Percentiles rank a stretch among this genome's conserved stretches.
phyloP scores from a whole-genome alignment of 1,140 invertebrate genomes.

The Zaprionus vittiger region DNA sequence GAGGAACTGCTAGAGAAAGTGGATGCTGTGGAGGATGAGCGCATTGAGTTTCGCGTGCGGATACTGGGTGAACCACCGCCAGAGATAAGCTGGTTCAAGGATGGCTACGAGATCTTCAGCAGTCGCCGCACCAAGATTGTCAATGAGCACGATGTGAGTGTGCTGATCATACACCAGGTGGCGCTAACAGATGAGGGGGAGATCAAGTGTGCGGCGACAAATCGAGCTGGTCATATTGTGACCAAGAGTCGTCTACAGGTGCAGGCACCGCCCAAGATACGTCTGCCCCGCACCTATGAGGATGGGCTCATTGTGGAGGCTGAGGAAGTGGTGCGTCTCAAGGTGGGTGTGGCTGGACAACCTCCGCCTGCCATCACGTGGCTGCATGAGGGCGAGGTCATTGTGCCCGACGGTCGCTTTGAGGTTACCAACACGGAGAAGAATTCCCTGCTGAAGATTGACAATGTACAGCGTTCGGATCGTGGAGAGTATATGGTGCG shows the following conservation, averaged over 20 bases:
- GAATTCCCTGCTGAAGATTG: conserved; percentile 90
- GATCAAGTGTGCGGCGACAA: conserved; percentile 94
- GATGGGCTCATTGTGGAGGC: conserved; percentile 95
- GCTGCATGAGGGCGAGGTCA: conserved; percentile 93
- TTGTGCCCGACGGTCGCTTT: conserved; percentile 87
- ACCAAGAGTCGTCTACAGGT: conserved; percentile 90
- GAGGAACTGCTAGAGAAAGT: conserved; percentile 87
- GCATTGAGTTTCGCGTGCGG: conserved; percentile 92
- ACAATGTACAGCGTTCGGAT: conserved; percentile 89
- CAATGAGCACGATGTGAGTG: conserved; percentile 91
- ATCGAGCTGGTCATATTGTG: conserved; percentile 91
- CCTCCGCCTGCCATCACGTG: conserved; percentile 93
- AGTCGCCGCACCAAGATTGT: conserved; percentile 91
- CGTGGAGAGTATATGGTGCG: conserved; percentile 94
- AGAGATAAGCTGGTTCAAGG: conserved; percentile 96
- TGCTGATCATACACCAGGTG: conserved; percentile 92
- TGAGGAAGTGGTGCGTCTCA: conserved; percentile 93
- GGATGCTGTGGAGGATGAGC: conserved; percentile 90
- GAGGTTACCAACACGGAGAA: conserved; percentile 89
- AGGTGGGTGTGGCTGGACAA: conserved; percentile 94
- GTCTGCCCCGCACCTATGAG: conserved; percentile 92
- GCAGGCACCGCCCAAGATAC: conserved; percentile 92
- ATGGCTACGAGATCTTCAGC: conserved; percentile 93
- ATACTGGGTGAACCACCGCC: conserved; percentile 93
- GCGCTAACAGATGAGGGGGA: conserved; percentile 92